These are phyloP conservation scores for Gastrophryne carolinensis DNA, from an alignment of 2,797 vertebrate genomes.

Conservation along the genomic window DNA sequence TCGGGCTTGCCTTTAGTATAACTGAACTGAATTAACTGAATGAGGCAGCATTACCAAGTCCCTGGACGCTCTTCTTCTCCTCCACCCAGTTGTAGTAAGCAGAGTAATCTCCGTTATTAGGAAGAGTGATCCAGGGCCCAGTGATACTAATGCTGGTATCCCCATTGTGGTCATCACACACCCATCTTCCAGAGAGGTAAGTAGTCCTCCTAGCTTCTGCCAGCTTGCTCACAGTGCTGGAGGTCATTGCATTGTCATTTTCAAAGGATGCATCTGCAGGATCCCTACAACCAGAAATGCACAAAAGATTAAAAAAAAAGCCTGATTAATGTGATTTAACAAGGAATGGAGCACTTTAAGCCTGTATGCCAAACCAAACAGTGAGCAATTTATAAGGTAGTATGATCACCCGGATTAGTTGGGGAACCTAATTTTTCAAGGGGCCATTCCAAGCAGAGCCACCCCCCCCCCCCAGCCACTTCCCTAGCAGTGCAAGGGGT, in stretches of 20 bases:
- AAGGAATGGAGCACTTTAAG: too few species aligned
- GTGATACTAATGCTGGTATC: slow-evolving; percentile 96
- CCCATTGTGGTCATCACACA: slow-evolving; percentile 94
- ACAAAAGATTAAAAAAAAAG: neutral
- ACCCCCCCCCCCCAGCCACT: too few species aligned
- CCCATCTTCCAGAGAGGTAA: slow-evolving; percentile 94
- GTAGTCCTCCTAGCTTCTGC: slow-evolving; percentile 92
- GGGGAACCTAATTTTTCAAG: too few species aligned
- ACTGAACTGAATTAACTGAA: too few species aligned
- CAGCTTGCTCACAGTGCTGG: slow-evolving; percentile 93
- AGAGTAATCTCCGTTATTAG: slow-evolving; percentile 94
- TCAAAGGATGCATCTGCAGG: slow-evolving; percentile 82
- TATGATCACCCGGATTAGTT: too few species aligned
- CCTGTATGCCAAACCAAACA: too few species aligned
- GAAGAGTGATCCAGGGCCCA: slow-evolving; percentile 84
- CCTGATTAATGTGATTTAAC: neutral
- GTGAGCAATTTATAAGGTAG: too few species aligned
- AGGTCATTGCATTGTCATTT: slow-evolving; percentile 84
- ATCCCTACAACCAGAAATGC: slow-evolving; percentile 69
- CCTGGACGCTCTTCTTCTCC: slow-evolving; percentile 89
- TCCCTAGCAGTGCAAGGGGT: too few species aligned
- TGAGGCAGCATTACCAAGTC: slow-evolving; percentile 84
- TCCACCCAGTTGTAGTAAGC: slow-evolving; percentile 95
- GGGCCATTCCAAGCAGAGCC: too few species aligned
- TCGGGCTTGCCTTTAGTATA: too few species aligned